These are phyloP conservation scores for Hippoglossus hippoglossus DNA, from an alignment of 2,797 vertebrate species.

Conservation along the genomic window DNA sequence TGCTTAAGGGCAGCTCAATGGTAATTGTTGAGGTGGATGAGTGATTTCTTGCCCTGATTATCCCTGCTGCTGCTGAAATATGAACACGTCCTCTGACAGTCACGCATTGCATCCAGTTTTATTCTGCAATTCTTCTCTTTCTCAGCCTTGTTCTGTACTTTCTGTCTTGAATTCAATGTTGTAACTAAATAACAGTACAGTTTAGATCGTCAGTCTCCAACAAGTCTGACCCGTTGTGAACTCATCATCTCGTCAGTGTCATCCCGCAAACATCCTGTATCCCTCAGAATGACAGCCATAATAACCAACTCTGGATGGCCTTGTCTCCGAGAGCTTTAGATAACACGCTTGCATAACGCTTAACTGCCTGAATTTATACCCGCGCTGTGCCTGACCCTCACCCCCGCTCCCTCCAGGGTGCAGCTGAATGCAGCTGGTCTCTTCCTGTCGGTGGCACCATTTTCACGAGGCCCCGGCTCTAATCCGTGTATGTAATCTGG, in stretches of 20 bases:
- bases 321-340: slow-evolving; percentile 74
- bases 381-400: slow-evolving; percentile 60
- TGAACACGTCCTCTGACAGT: not conserved
- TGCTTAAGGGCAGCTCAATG: slow-evolving; percentile 38
- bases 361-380: slow-evolving; percentile 68
- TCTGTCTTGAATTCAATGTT: no score
- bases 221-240: slow-evolving; percentile 59
- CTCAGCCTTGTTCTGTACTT: no score
- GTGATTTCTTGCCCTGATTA: slow-evolving; percentile 25
- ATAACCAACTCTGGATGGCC: slow-evolving; percentile 66
- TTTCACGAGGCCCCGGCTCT: slow-evolving; percentile 60
- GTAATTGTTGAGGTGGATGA: slow-evolving; percentile 29
- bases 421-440: slow-evolving; percentile 58
- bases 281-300: slow-evolving; percentile 65
- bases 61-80: slow-evolving; percentile 4
- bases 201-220: slow-evolving; percentile 34
- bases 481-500: slow-evolving; percentile 79
- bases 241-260: slow-evolving; percentile 58
- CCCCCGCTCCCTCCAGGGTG: slow-evolving; percentile 63
- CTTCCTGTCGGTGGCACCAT: slow-evolving; percentile 60
- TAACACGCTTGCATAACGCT: slow-evolving; percentile 72
- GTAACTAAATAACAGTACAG: not conserved
- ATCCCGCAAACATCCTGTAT: slow-evolving; percentile 55
- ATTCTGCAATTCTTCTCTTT: no score
- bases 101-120: not conserved